Evolutionary conservation across 2,888 invertebrate genomes (phyloP).

Genomic region (Patella pellucida): DNA sequence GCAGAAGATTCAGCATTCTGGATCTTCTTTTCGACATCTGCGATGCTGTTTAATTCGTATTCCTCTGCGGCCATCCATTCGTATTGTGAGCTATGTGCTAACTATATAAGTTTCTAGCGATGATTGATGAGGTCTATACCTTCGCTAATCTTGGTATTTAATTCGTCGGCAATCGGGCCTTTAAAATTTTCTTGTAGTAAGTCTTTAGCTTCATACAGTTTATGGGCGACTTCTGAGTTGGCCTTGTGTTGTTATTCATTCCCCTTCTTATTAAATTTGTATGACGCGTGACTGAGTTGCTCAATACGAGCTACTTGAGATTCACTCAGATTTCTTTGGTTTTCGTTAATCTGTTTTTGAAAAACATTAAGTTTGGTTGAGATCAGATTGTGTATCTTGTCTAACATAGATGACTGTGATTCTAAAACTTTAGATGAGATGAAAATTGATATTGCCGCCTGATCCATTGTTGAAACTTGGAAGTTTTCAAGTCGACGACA

Average conservation of each 20-base stretch:
- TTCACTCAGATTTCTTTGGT: constrained; percentile 2
- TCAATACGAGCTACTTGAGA: constrained; percentile 19
- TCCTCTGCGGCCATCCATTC: constrained; percentile 11
- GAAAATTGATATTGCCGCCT: too few relatives aligned
- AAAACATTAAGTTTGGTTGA: constrained; percentile 1
- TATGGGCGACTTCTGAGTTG: constrained; percentile 12
- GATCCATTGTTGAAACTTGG: too few relatives aligned
- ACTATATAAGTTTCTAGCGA: neutral
- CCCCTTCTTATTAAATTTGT: constrained; percentile 20
- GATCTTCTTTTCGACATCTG: constrained; percentile 21
- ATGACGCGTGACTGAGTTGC: constrained; percentile 9
- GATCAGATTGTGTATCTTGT: constrained; percentile 2
- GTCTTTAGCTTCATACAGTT: constrained; percentile 17
- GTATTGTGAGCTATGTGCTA: constrained; percentile 13
- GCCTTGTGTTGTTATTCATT: constrained; percentile 20
- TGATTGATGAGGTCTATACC: neutral
- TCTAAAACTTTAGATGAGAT: too few relatives aligned
- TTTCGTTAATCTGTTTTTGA: constrained; percentile 9
- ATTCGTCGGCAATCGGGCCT: neutral
- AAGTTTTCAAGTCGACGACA: too few relatives aligned
- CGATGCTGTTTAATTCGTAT: constrained; percentile 15
- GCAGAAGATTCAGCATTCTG: constrained; percentile 8
- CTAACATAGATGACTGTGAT: constrained; percentile 9
- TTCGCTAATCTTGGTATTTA: neutral
- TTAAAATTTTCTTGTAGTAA: neutral